A percentile compares a stretch with the other conserved stretches of the same genome.
phyloP scores from a whole-genome alignment of 2,888 invertebrate genomes.

The Scrobipalpa costella region DNA sequence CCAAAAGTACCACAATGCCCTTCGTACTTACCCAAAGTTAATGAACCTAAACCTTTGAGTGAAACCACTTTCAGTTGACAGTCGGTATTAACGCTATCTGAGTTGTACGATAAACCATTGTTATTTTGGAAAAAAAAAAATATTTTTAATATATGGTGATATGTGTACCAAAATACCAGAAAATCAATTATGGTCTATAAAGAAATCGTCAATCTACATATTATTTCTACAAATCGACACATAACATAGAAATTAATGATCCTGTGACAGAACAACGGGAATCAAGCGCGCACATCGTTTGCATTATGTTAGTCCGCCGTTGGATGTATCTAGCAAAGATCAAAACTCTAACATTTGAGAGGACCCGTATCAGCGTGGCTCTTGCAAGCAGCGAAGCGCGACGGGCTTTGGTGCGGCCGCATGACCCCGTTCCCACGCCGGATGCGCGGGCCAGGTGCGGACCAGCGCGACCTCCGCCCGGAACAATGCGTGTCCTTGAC shows the following conservation, averaged over 20 bases:
- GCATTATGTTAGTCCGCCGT: not conserved
- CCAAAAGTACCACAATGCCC: not conserved
- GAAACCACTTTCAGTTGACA: conserved; percentile 10
- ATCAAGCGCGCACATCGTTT: no score
- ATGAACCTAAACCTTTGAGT: conserved; percentile 4
- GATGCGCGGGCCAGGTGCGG: conserved; percentile 41
- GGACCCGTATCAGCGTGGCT: conserved; percentile 34
- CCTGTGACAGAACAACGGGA: no score
- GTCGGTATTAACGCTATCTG: conserved; percentile 10
- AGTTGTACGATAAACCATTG: not conserved
- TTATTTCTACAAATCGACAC: not conserved
- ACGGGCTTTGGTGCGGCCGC: conserved; percentile 68
- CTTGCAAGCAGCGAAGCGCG: conserved; percentile 62
- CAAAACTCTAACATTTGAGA: not conserved
- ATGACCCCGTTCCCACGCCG: conserved; percentile 76
- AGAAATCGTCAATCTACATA: not conserved
- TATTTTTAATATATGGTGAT: no score
- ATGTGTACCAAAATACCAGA: no score
- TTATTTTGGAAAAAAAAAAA: no score
- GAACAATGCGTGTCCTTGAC: conserved; percentile 46
- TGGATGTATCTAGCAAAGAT: not conserved
- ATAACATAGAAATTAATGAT: not conserved
- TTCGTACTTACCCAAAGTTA: conserved; percentile 16
- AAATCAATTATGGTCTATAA: no score
- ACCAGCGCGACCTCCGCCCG: conserved; percentile 49